phyloP scores from a whole-genome alignment of 2,888 invertebrate genomes.

The Sarcophaga carnaria region DNA sequence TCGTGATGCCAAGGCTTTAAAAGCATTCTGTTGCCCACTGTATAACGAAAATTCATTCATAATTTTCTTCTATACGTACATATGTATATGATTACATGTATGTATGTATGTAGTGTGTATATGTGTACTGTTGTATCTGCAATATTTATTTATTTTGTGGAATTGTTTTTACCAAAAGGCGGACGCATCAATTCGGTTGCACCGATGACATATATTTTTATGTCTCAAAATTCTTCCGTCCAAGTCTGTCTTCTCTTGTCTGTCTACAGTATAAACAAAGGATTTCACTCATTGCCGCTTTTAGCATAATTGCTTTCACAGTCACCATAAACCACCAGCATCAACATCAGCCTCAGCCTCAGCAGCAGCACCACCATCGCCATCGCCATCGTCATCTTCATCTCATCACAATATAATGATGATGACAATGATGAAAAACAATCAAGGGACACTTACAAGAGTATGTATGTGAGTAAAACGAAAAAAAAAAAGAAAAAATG shows the following conservation, averaged over 20 bases:
- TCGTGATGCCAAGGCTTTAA: too few species aligned
- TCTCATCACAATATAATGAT: conserved; percentile 20
- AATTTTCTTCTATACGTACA: conserved; percentile 5
- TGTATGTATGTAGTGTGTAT: neutral
- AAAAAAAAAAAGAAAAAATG: conserved; percentile 11
- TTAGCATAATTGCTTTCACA: conserved; percentile 59
- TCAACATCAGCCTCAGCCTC: neutral
- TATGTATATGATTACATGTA: too few species aligned
- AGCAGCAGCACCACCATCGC: neutral
- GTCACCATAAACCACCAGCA: conserved; percentile 32
- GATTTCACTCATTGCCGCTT: conserved; percentile 70
- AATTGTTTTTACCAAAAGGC: conserved; percentile 45
- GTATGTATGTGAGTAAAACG: neutral
- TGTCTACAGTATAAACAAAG: conserved; percentile 70
- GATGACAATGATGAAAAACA: conserved; percentile 39
- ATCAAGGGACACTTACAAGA: conserved; percentile 38
- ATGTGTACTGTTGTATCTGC: neutral
- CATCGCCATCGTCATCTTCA: neutral
- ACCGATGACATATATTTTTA: conserved; percentile 69
- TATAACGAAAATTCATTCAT: conserved; percentile 43
- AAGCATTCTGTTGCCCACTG: neutral
- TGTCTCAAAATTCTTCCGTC: conserved; percentile 14
- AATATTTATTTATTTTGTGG: conserved; percentile 43
- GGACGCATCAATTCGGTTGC: conserved; percentile 66
- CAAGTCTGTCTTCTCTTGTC: neutral